Percentiles rank a stretch among this genome's conserved stretches.
phyloP scores from a whole-genome alignment of 2,888 invertebrate species.

The Brachylomia viminalis region DNA sequence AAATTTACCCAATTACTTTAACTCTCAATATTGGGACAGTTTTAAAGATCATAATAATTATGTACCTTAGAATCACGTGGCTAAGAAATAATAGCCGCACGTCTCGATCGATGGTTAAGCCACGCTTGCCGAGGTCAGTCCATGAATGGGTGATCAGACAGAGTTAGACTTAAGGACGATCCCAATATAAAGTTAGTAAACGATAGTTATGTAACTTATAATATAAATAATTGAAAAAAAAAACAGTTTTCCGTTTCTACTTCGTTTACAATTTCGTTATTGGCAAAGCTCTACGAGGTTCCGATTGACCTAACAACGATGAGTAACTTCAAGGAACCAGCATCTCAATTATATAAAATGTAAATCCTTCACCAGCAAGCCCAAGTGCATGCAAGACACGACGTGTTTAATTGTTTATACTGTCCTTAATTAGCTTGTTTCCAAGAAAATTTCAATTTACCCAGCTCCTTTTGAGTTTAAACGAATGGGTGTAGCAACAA shows the following conservation, averaged over 20 bases:
- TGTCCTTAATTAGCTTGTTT: slow-evolving; percentile 39
- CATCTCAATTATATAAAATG: background rate
- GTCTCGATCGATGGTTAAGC: too few species aligned
- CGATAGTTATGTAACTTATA: background rate
- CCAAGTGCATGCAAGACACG: slow-evolving; percentile 15
- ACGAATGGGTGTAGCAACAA: background rate
- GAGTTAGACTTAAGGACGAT: too few species aligned
- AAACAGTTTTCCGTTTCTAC: background rate
- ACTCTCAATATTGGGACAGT: background rate
- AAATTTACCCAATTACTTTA: too few species aligned
- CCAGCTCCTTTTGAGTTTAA: background rate
- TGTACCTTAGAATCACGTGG: background rate
- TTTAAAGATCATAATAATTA: background rate
- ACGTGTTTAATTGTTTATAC: slow-evolving; percentile 38
- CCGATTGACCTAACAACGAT: background rate
- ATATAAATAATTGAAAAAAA: background rate
- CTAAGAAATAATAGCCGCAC: too few species aligned
- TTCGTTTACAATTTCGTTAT: background rate
- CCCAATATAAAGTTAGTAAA: too few species aligned
- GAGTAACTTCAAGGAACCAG: background rate
- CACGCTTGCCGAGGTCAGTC: too few species aligned
- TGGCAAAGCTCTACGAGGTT: background rate
- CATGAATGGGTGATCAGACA: too few species aligned
- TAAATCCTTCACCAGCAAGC: slow-evolving; percentile 19
- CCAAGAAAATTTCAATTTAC: slow-evolving; percentile 31